phyloP scores from a whole-genome alignment of 2,888 invertebrate species.

The Cryptocheilus praepositus region DNA sequence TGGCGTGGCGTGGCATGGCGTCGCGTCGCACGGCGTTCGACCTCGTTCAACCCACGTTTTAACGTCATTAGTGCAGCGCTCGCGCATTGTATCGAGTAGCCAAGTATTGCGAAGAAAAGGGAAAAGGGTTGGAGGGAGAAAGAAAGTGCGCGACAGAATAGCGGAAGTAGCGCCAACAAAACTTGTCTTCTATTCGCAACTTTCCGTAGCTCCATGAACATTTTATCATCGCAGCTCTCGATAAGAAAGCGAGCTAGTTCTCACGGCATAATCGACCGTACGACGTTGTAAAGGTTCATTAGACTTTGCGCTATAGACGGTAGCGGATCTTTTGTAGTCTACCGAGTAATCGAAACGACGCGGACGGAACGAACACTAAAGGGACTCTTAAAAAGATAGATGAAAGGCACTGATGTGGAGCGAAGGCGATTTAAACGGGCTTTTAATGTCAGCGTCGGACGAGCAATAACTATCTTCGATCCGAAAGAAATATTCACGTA shows the following conservation, averaged over 20 bases:
- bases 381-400: too few relatives aligned
- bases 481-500: too few relatives aligned
- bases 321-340: too few relatives aligned
- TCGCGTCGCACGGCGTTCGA: too few relatives aligned
- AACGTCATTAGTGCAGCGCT: slow-evolving; percentile 58
- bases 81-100: slow-evolving; percentile 54
- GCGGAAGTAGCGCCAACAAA: slow-evolving; percentile 28
- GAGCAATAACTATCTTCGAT: too few relatives aligned
- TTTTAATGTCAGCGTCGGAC: too few relatives aligned
- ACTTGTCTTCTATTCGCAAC: slow-evolving; percentile 41
- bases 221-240: slow-evolving; percentile 23
- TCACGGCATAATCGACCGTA: slow-evolving; percentile 15
- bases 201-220: slow-evolving; percentile 27
- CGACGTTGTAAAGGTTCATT: slow-evolving; percentile 22
- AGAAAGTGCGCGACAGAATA: slow-evolving; percentile 13
- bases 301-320: slow-evolving; percentile 8
- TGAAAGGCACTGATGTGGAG: too few relatives aligned
- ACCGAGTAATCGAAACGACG: too few relatives aligned
- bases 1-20: too few relatives aligned
- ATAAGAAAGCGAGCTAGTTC: slow-evolving; percentile 19
- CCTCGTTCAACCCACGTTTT: slow-evolving; percentile 45
- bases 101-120: slow-evolving; percentile 8
- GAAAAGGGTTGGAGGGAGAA: background rate
- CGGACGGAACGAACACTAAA: too few relatives aligned
- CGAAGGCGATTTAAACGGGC: too few relatives aligned